These are phyloP conservation scores for Passer montanus DNA, from an alignment of 2,113 vertebrate species.

Conservation along the genomic window DNA sequence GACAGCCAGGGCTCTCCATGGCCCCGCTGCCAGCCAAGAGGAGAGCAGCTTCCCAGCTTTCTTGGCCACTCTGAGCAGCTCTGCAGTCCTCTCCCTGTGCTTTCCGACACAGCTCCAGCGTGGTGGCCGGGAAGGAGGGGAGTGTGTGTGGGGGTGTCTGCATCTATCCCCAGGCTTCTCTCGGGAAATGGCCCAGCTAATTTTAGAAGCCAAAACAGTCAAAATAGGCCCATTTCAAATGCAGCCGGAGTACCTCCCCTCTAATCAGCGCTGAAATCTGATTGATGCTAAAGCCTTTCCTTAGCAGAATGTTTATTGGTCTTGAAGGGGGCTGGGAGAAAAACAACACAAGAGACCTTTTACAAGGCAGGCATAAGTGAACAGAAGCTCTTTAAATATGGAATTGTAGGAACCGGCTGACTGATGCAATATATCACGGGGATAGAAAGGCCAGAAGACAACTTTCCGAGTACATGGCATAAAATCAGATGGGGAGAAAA, in stretches of 20 bases:
- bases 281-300: conserved; percentile 22
- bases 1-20: rapidly evolving
- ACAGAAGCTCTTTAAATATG: conserved; percentile 38
- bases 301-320: conserved; percentile 36
- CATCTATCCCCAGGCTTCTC: neutral
- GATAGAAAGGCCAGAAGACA: neutral
- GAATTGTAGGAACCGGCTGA: neutral
- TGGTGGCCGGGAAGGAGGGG: neutral
- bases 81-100: neutral
- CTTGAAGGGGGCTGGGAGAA: neutral
- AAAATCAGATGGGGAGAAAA: conserved; percentile 26
- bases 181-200: conserved; percentile 46
- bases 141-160: neutral
- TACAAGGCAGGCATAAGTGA: neutral
- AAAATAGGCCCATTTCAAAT: neutral
- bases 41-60: neutral
- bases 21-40: neutral
- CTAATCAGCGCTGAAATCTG: conserved; percentile 35
- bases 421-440: neutral
- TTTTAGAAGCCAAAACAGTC: conserved; percentile 55
- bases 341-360: conserved; percentile 1
- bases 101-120: neutral
- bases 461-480: neutral
- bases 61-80: neutral
- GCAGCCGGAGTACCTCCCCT: neutral